Evolutionary conservation across 2,888 invertebrate species (phyloP), one percentile per base, ranked within the genome.

Genomic region (Nycteola revayana): DNA sequence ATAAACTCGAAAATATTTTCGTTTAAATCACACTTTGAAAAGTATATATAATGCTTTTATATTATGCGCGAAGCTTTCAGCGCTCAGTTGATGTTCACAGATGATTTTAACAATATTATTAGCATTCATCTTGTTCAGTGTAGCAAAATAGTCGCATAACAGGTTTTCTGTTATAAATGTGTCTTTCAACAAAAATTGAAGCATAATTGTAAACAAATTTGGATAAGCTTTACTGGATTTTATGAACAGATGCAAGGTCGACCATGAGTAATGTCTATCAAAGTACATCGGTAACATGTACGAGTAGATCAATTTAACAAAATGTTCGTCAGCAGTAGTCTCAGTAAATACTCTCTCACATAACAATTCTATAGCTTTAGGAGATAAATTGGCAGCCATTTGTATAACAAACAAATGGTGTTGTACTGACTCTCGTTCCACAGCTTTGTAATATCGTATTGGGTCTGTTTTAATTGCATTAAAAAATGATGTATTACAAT

Each of bases 211-310:
- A 11, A 49, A 42, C 9, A 31, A 6, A 1, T 7, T 4, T 1
- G 45, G 39, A 10, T 50, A 39, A 3, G 28, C 36, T 4, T 42
- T 46, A 9, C 39, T 46, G 0, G 49, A 49, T 27, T 39, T 50
- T 9, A 49, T 31, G 0, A 49, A n/a, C 4, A 45, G 7, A 21
- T 42, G 49, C 2, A 49, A 8, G 0, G 49, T 42, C 1, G 37
- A 42, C 42, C 49, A 49, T 0, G 42, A 42, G 11, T 49, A 49
- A 3, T 20, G 7, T 10, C 30, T 30, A 9, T 32, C 32, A 0
- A 45, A 27, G 8, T 45, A 49, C 0, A 25, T 1, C 1, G 11
- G 9, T 9, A 49, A 39, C 24, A 49, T 49, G 20, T 17, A 10
- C 3, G 26, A 4, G 8, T 49, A 49, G 4, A 42, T 23, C 0